These are phyloP conservation scores for Flabesymbios commensalis DNA, from an alignment of 2,888 invertebrate genomes.

Conservation along the genomic window DNA sequence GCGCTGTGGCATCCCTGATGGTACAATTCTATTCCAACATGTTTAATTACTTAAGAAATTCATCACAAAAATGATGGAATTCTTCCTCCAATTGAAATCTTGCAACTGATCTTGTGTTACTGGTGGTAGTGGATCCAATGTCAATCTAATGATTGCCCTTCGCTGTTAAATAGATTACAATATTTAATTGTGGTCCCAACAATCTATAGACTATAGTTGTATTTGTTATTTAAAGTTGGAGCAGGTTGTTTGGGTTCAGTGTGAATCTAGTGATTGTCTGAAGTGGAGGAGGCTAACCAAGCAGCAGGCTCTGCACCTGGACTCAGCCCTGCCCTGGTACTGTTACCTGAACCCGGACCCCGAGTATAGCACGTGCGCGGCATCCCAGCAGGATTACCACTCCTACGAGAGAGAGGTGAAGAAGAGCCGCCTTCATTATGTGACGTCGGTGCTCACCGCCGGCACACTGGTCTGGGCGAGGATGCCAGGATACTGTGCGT, in stretches of 20 bases:
- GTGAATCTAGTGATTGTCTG: conserved; percentile 49
- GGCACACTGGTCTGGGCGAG: conserved; percentile 55
- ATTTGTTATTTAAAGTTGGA: not conserved
- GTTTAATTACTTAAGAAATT: no score
- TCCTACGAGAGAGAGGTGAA: conserved; percentile 41
- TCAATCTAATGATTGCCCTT: no score
- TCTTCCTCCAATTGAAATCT: no score
- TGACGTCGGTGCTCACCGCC: conserved; percentile 41
- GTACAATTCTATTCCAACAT: no score
- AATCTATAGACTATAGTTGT: no score
- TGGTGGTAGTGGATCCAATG: no score
- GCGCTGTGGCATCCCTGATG: no score
- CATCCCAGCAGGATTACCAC: conserved; percentile 38
- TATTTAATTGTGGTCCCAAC: no score
- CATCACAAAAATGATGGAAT: no score
- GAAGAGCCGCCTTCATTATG: conserved; percentile 43
- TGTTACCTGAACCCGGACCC: conserved; percentile 47
- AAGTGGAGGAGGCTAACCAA: conserved; percentile 49
- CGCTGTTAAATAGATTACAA: no score
- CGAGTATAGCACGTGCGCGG: conserved; percentile 40
- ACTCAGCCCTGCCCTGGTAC: conserved; percentile 43
- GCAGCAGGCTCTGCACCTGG: conserved; percentile 25
- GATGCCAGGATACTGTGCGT: conserved; percentile 53
- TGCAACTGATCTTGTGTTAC: no score
- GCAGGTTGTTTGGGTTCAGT: conserved; percentile 52